Percentiles rank a stretch among this genome's conserved stretches.
phyloP scores from a whole-genome alignment of 2,888 invertebrate genomes.

The Nymphalis c-album region DNA sequence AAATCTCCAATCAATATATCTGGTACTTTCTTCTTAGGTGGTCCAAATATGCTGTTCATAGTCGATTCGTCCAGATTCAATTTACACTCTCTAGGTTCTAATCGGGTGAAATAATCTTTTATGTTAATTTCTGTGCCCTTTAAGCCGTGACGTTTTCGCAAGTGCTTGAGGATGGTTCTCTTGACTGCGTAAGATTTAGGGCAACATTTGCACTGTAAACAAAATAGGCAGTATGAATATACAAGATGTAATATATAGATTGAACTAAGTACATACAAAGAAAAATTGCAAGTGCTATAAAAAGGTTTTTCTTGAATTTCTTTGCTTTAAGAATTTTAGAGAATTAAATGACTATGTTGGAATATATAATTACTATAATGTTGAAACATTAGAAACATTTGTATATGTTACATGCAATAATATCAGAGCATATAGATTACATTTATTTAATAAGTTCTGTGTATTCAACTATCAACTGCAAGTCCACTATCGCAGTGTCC shows the following conservation, averaged over 20 bases:
- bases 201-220: constrained; percentile 74
- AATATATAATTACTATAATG: too few relatives aligned
- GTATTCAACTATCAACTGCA: too few relatives aligned
- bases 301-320: too few relatives aligned
- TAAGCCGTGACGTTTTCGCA: constrained; percentile 69
- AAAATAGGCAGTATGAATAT: not conserved
- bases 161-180: constrained; percentile 70
- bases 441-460: too few relatives aligned
- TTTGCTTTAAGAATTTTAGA: too few relatives aligned
- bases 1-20: constrained; percentile 56
- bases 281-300: too few relatives aligned
- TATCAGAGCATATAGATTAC: too few relatives aligned
- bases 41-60: constrained; percentile 68
- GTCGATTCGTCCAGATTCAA: constrained; percentile 64
- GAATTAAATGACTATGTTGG: too few relatives aligned
- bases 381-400: too few relatives aligned
- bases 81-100: constrained; percentile 70
- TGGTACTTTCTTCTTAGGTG: constrained; percentile 50
- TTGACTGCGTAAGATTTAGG: constrained; percentile 73
- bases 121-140: constrained; percentile 52
- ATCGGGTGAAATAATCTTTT: constrained; percentile 57
- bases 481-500: too few relatives aligned
- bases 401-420: too few relatives aligned
- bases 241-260: not conserved
- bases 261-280: too few relatives aligned